Conservation (phyloP, 2,888 invertebrate species). For the Trissolcus brochymenae region DNA sequence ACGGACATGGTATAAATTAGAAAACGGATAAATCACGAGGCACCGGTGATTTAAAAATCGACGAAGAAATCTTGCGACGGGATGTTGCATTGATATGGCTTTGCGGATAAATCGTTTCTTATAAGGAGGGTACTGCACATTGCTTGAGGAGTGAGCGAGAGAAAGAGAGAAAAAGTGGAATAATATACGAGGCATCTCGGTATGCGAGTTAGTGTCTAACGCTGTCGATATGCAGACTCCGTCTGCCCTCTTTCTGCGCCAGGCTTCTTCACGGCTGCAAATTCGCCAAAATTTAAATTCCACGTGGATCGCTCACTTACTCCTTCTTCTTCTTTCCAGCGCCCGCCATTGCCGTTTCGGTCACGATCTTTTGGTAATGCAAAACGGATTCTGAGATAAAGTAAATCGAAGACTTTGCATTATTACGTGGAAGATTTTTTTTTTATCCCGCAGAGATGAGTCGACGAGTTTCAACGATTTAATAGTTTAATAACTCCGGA, state of each 20-base stretch:
- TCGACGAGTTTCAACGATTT: too few species aligned
- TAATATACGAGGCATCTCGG: conserved; percentile 62
- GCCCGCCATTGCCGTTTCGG: conserved; percentile 47
- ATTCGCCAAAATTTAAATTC: conserved; percentile 69
- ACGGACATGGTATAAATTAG: conserved; percentile 29
- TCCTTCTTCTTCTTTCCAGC: conserved; percentile 45
- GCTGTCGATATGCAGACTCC: conserved; percentile 67
- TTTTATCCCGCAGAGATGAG: background rate
- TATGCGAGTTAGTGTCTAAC: conserved; percentile 66
- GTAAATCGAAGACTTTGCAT: conserved; percentile 55
- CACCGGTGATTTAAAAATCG: conserved; percentile 43
- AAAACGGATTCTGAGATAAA: conserved; percentile 62
- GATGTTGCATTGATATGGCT: conserved; percentile 54
- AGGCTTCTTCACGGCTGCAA: conserved; percentile 51
- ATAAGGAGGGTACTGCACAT: conserved; percentile 44
- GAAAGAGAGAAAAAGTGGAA: conserved; percentile 46
- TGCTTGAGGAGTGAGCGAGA: conserved; percentile 38
- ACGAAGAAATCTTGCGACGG: conserved; percentile 37
- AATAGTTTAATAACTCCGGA: too few species aligned
- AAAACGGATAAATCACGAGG: conserved; percentile 26
- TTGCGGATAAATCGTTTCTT: conserved; percentile 56
- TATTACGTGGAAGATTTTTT: conserved; percentile 43
- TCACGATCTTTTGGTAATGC: conserved; percentile 60
- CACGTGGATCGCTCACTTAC: conserved; percentile 61
- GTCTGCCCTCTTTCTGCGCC: conserved; percentile 58